A percentile compares a stretch with the other conserved stretches of the same genome.
Conservation (phyloP, 2,797 vertebrate species). For the Thalassophryne amazonica region DNA sequence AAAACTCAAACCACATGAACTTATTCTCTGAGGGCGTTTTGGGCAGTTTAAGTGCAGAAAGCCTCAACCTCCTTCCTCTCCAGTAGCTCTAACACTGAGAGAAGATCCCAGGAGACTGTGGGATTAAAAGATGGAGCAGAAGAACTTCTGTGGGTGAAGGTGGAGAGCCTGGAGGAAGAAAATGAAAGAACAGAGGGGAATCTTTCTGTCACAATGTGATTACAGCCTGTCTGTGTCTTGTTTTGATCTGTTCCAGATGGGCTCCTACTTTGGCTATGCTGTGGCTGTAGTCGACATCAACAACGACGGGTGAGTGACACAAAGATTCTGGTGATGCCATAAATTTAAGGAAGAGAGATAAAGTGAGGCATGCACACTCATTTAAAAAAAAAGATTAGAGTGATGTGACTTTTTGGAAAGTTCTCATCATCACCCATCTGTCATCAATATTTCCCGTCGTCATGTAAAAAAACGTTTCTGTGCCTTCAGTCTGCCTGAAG, state of each 20-base stretch:
- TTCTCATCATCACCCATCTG: slow-evolving; percentile 13
- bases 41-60: slow-evolving; percentile 11
- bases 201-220: slow-evolving; percentile 46
- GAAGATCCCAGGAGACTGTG: slow-evolving; percentile 40
- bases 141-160: slow-evolving; percentile 30
- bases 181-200: slow-evolving; percentile 49
- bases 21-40: slow-evolving; percentile 7
- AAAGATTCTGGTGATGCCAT: not conserved
- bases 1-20: slow-evolving; percentile 23
- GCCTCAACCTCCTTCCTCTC: slow-evolving; percentile 16
- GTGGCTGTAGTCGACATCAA: slow-evolving; percentile 86
- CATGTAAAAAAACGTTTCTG: not conserved
- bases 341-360: not conserved
- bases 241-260: slow-evolving; percentile 84
- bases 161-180: slow-evolving; percentile 17
- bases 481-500: not conserved
- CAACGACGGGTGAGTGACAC: slow-evolving; percentile 82
- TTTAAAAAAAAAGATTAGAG: slow-evolving; percentile 3
- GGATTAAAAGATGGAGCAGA: slow-evolving; percentile 47
- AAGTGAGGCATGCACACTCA: not conserved
- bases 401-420: not conserved
- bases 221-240: slow-evolving; percentile 57
- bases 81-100: slow-evolving; percentile 38
- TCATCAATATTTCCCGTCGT: not conserved
- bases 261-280: slow-evolving; percentile 88